Conservation (phyloP, 2,113 vertebrate genomes). For the Thunnus thynnus region DNA sequence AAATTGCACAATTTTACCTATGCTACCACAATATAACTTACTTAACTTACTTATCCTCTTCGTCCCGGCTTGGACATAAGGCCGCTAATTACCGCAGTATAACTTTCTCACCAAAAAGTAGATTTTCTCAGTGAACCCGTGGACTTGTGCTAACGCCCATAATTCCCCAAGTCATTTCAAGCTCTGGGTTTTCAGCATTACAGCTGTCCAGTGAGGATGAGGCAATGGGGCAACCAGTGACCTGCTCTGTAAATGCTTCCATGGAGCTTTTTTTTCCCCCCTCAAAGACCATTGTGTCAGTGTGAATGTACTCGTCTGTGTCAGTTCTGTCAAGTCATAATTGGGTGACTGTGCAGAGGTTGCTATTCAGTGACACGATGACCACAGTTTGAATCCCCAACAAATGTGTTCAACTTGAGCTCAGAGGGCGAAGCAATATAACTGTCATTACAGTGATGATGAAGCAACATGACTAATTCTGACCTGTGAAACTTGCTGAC, state of each 20-base stretch:
- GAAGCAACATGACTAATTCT: conserved; percentile 27
- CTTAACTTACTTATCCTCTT: no score
- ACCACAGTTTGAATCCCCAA: conserved; percentile 9
- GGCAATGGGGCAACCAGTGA: conserved; percentile 53
- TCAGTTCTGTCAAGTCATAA: conserved; percentile 46
- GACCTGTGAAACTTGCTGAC: conserved; percentile 25
- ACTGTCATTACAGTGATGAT: conserved; percentile 31
- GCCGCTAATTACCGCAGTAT: background rate
- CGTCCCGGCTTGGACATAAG: no score
- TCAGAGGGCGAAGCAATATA: conserved; percentile 38
- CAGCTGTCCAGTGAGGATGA: conserved; percentile 56
- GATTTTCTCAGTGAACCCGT: conserved; percentile 36
- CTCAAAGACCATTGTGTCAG: conserved; percentile 56
- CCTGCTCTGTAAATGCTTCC: conserved; percentile 53
- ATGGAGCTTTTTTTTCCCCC: conserved; percentile 40
- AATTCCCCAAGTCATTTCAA: conserved; percentile 43
- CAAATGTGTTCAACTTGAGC: conserved; percentile 34
- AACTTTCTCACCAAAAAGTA: conserved; percentile 16
- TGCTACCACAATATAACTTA: conserved; percentile 6
- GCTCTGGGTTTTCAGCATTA: conserved; percentile 37
- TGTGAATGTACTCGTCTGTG: conserved; percentile 35
- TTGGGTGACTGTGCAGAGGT: conserved; percentile 22
- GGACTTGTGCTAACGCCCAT: conserved; percentile 43
- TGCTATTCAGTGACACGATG: conserved; percentile 4
- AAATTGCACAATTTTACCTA: conserved; percentile 42